phyloP scores from a whole-genome alignment of 2,888 invertebrate genomes.

The Gisinianus flammeolus region DNA sequence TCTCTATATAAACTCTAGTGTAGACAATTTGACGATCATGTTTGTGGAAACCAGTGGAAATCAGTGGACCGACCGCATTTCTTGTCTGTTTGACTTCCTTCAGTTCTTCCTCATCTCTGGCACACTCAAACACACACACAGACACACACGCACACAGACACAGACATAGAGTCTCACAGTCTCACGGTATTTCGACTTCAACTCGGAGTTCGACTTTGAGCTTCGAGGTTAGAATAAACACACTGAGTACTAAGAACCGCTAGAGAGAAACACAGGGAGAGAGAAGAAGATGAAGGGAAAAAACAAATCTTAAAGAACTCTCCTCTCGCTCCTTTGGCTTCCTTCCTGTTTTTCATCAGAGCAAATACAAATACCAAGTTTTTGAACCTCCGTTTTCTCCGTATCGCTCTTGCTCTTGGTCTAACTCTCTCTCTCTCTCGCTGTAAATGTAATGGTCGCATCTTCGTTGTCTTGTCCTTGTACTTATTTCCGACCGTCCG shows the following conservation, averaged over 20 bases:
- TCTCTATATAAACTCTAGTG: slow-evolving; percentile 19
- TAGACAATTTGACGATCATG: slow-evolving; percentile 48
- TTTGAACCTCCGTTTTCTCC: too few relatives aligned
- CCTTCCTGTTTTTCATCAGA: slow-evolving; percentile 44
- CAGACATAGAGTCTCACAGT: too few relatives aligned
- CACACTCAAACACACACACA: not conserved
- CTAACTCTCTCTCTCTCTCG: too few relatives aligned
- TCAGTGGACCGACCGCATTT: too few relatives aligned
- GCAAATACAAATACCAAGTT: not conserved
- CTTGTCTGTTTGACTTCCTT: slow-evolving; percentile 47
- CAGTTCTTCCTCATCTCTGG: slow-evolving; percentile 6
- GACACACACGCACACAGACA: too few relatives aligned
- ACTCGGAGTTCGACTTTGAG: not conserved
- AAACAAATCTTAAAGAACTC: slow-evolving; percentile 36
- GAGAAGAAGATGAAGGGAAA: slow-evolving; percentile 9
- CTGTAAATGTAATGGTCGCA: too few relatives aligned
- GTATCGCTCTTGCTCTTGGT: too few relatives aligned
- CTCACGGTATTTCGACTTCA: not conserved
- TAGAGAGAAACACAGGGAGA: not conserved
- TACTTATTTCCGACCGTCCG: not conserved
- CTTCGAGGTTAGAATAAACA: slow-evolving; percentile 22
- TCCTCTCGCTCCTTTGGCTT: slow-evolving; percentile 29
- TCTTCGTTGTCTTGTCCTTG: too few relatives aligned
- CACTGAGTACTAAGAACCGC: too few relatives aligned
- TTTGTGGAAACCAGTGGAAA: slow-evolving; percentile 47